phyloP scores from a whole-genome alignment of 2,888 invertebrate genomes.

The Norana najaformis region DNA sequence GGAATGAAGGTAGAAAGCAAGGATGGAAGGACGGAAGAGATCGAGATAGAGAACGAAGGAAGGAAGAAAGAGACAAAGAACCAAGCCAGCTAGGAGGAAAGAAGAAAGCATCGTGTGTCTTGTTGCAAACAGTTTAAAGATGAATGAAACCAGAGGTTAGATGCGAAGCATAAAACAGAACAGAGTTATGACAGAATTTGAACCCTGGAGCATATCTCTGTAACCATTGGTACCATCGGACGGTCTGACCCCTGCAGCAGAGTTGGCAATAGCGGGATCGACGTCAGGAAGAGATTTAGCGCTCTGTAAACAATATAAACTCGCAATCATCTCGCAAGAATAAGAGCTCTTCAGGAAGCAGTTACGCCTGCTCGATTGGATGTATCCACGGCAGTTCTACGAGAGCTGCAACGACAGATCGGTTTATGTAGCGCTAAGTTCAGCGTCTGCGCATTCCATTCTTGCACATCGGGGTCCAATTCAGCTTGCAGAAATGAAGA shows the following conservation, averaged over 20 bases:
- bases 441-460: not conserved
- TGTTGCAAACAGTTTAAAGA: not conserved
- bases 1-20: not conserved
- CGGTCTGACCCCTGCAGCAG: not conserved
- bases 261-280: not conserved
- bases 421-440: no score
- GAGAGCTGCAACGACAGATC: not conserved
- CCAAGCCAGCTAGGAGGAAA: no score
- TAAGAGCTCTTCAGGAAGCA: not conserved
- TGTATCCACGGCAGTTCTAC: not conserved
- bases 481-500: not conserved
- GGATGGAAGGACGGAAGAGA: no score
- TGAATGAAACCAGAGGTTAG: not conserved
- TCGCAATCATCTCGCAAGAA: not conserved
- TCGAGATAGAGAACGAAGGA: no score
- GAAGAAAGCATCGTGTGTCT: not conserved
- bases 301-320: not conserved
- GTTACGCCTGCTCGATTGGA: not conserved
- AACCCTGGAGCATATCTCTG: not conserved
- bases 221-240: not conserved
- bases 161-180: not conserved
- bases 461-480: not conserved
- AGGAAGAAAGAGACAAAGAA: no score
- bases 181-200: not conserved
- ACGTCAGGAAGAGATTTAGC: not conserved